Evolutionary conservation across 2,888 invertebrate species (phyloP), one percentile per base, ranked within the genome.

Genomic region (Argynnis bischoffii): DNA sequence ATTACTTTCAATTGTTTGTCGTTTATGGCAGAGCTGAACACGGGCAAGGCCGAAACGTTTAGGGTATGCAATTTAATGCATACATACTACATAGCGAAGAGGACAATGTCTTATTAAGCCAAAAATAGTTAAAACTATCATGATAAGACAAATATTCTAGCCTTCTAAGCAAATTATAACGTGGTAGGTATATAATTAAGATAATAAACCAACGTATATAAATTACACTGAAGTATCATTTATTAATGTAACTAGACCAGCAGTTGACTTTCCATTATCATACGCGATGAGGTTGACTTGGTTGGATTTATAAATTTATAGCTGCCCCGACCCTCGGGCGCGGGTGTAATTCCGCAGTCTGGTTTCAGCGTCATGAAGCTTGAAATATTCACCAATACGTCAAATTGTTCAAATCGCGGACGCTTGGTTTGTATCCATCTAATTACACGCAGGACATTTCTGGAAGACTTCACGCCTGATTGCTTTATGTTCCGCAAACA

Each of bases 1-100:
- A 87, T 86, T 85, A 85, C 85, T 82, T 82, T 82, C 87, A 89
- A 89, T 89, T 89, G 87, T 88, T 82, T 81, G 79, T 83, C 84
- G 77, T 85, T 82, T 87, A 84, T 81, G 85, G 85, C 69, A 78
- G 79, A 78, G 74, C 80, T 56, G 70, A 75, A 75, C 74, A 72
- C 72, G 72, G 77, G 73, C 88, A 87, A 89, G 88, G 90, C 79
- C 81, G 69, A 79, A 85, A 83, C 83, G 76, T 82, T 88, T 85
- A 86, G 83, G 81, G 79, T 76, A 75, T 83, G 81, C 84, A 83
- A 81, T 85, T 79, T 76, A 77, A 77, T 77, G 79, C 82, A 83
- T 77, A 83, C 1, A 18, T 18, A 18, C 18, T 18, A 18, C 72
- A 72, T 72, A 78, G 76, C 76, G 77, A 81, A 81, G 81, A 77